Evolutionary conservation across 2,797 vertebrate genomes (phyloP), one percentile per base, ranked within the genome.

Genomic region (Pangasius djambal): DNA sequence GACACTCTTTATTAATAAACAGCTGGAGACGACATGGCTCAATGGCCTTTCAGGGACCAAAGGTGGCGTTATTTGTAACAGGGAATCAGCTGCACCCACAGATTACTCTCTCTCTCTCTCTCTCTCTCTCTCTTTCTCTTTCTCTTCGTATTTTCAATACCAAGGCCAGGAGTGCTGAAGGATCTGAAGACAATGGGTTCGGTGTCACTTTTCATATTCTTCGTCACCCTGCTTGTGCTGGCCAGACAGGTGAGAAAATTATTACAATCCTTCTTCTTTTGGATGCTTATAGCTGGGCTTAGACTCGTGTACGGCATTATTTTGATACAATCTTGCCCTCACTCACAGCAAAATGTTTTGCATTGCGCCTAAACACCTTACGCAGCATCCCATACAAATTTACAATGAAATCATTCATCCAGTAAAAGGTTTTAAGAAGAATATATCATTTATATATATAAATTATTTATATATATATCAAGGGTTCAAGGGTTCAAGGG

Each of bases 101-200:
- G 1, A 85, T 50, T 57, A 72, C n/a, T 50, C 22, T 74, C 31
- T 72, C 92, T 50, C 31, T 91, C 86, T 69, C 88, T 83, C 13
- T 78, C 15, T 78, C 31, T 48, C n/a, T 78, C 37, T 77, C 18
- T 72, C 92, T 77, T 7, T 91, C 85, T 75, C 88, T 72, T 92
- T 78, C 18, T 90, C 86, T 75, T 89, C 61, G 0, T 74, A 44
- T 87, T 13, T 13, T 88, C 48, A 34, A 86, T 55, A 86, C 48
- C 65, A 86, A 99, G 98, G 94, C 98, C 98, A 78, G 98, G 98
- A 88, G 97, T 99, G 89, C 95, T 99, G 93, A 99, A 99, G 95
- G 98, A 99, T 91, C 94, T 99, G 87, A 99, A 99, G 95, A 98
- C 98, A 83, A 99, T 99, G 98, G 98, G 98, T 89, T 98, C 98